Base-by-base conservation (phyloP, 2,797 vertebrate species). In the Sus cebifrons region DNA sequence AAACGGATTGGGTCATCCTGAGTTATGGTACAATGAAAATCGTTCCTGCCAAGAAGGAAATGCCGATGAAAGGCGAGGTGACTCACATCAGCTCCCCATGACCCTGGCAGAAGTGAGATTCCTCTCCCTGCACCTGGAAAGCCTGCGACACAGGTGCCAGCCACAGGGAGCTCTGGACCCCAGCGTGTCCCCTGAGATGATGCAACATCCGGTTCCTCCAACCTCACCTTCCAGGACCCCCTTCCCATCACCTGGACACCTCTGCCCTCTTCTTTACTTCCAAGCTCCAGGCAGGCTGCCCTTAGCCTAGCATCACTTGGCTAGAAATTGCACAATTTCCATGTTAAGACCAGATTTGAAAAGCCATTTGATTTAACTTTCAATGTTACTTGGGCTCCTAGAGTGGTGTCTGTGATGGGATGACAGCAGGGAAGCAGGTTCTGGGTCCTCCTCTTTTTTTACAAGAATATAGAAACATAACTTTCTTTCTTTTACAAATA, bases 111-210 rank as follows among this genome's bases (percentile, higher is more conserved):
- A 20, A 32, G 29, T 0, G 13, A 58, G 75, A 36, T 11, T 5
- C 29, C 5, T 40, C 65, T 29, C 65, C 20, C 16, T 11, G 32
- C 2, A 4, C 52, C 40, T 0, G 4, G 32, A 13, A 13, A 44
- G 60, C 18, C 21, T 0, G 16, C 6, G 64, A 14, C 75, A 0
- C 62, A 20, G 78, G 64, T 14, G 27, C 58, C 20, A 15, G 78
- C 71, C 16, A 0, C 5, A 4, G 29, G 23, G 52, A 16, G 77
- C 67, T 36, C 83, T 0, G 11, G 29, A 15, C 21, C 20, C 17
- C 68, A 2, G 52, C 54, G 1, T 0, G 0, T 4, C 2, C n/a
- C 8, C 32, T 2, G 1, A 36, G 32, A 32, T 18, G 6, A 0
- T 10, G 49, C 13, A 5, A 4, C 0, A 1, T 25, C 40, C 2